These are phyloP conservation scores for Octodon degus DNA, from an alignment of 2,113 vertebrate species.

Conservation along the genomic window DNA sequence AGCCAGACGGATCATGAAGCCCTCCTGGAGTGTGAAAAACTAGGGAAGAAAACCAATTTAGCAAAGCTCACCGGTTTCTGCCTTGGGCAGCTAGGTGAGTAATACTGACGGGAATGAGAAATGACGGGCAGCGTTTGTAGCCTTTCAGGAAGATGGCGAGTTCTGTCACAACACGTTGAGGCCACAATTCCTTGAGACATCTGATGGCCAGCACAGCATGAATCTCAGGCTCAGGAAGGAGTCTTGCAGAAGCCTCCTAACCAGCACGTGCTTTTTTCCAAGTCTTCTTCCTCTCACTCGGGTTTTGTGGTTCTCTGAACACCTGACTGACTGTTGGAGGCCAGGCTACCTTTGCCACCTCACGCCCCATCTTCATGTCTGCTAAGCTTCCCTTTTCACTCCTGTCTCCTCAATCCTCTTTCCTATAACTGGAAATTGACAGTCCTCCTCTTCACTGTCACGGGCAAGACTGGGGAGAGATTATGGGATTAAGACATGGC, in stretches of 20 bases:
- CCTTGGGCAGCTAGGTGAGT: too few species aligned
- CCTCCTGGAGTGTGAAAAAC: background rate
- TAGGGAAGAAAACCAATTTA: background rate
- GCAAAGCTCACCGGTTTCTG: background rate
- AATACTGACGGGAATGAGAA: background rate
- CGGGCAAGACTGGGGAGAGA: background rate
- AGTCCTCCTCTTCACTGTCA: background rate
- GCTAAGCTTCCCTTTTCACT: background rate
- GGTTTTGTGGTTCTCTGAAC: too few species aligned
- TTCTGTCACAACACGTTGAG: background rate
- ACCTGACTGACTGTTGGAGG: fast-evolving
- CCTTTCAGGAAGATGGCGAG: background rate
- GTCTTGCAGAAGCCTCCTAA: background rate
- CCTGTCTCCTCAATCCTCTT: background rate
- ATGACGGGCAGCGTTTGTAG: fast-evolving
- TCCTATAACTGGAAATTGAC: background rate
- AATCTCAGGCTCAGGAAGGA: background rate
- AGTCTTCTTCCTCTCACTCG: background rate
- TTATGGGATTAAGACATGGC: background rate
- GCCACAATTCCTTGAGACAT: background rate
- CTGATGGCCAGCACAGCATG: background rate
- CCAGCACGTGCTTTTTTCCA: background rate
- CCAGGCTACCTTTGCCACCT: background rate
- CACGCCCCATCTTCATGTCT: background rate
- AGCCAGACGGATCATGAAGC: too few species aligned